phyloP scores from a whole-genome alignment of 2,888 invertebrate genomes.

The Kuschelorhynchus macadamiae region DNA sequence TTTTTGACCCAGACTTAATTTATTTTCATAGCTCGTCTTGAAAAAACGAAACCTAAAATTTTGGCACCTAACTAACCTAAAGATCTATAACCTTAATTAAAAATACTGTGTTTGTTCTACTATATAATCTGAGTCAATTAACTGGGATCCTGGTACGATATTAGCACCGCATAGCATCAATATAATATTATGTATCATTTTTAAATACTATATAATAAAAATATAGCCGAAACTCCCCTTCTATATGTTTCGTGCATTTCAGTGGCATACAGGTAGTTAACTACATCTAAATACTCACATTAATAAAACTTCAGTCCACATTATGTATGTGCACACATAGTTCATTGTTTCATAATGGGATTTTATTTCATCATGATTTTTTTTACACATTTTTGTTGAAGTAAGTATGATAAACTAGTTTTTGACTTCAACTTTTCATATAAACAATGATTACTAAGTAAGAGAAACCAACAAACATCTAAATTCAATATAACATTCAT shows the following conservation, averaged over 20 bases:
- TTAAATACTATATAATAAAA: conserved; percentile 58
- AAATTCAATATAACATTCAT: too few species aligned
- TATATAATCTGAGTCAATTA: conserved; percentile 29
- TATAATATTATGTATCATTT: conserved; percentile 55
- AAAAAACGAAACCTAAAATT: conserved; percentile 26
- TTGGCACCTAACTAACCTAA: conserved; percentile 44
- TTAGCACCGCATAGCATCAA: conserved; percentile 57
- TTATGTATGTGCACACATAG: conserved; percentile 11
- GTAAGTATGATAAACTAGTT: too few species aligned
- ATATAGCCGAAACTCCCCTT: conserved; percentile 75
- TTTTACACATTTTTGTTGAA: too few species aligned
- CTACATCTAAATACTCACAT: conserved; percentile 45
- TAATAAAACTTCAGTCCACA: conserved; percentile 32
- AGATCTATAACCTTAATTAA: conserved; percentile 14
- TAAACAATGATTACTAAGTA: too few species aligned
- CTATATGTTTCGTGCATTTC: conserved; percentile 92
- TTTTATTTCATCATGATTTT: too few species aligned
- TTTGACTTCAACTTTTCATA: too few species aligned
- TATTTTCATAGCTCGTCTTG: conserved; percentile 2
- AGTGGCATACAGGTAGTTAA: conserved; percentile 79
- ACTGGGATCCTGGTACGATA: conserved; percentile 53
- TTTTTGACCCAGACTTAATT: conserved; percentile 29
- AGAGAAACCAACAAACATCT: too few species aligned
- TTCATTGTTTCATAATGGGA: too few species aligned
- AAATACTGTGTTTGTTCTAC: conserved; percentile 28